These are phyloP conservation scores for Ondatra zibethicus DNA, from an alignment of 2,113 vertebrate species.

Conservation along the genomic window DNA sequence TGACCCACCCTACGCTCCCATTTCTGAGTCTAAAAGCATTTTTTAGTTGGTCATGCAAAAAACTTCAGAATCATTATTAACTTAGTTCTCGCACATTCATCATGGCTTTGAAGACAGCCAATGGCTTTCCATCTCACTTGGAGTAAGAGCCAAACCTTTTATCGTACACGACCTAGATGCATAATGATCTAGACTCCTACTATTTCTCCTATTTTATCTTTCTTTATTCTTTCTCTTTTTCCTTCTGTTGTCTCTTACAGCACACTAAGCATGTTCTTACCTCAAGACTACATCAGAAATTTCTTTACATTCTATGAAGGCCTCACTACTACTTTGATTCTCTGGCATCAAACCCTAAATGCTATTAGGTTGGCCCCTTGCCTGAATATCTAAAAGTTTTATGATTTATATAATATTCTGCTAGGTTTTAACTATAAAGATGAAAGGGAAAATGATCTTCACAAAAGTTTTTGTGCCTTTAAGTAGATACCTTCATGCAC, in stretches of 20 bases:
- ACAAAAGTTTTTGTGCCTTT: neutral
- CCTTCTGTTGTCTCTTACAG: neutral
- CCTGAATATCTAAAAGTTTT: neutral
- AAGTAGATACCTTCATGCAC: neutral
- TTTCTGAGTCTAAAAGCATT: neutral
- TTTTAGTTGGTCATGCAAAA: neutral
- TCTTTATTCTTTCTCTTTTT: neutral
- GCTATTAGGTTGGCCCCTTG: neutral
- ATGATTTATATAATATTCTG: neutral
- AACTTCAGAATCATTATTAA: neutral
- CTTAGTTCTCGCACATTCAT: neutral
- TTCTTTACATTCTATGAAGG: neutral
- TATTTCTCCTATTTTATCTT: conserved; percentile 26
- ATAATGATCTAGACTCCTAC: neutral
- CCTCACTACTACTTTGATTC: neutral
- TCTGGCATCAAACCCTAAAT: neutral
- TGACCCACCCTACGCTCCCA: neutral
- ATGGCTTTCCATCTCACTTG: neutral
- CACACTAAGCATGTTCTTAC: neutral
- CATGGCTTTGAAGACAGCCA: neutral
- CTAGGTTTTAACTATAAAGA: neutral
- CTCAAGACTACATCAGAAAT: neutral
- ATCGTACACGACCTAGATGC: neutral
- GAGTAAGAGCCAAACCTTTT: conserved; percentile 15
- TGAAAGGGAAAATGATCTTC: conserved; percentile 28